Percentiles rank a stretch among this genome's conserved stretches.
Evolutionary conservation across 2,113 vertebrate genomes (phyloP).

Genomic region (Dolichotis patagonum): DNA sequence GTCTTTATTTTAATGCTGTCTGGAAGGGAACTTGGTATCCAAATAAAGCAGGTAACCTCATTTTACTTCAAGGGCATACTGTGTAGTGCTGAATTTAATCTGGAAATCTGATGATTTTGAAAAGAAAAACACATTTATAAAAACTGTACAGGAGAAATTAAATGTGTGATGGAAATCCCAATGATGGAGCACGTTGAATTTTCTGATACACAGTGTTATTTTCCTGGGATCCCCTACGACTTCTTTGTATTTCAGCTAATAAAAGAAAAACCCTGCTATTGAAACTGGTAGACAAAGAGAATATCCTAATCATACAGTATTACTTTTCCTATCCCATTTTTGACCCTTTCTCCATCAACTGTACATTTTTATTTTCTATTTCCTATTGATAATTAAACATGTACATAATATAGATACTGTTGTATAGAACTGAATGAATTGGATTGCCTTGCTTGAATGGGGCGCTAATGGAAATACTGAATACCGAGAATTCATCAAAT

Average conservation of each 20-base stretch:
- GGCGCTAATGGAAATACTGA: constrained; percentile 75
- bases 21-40: constrained; percentile 88
- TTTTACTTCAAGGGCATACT: constrained; percentile 87
- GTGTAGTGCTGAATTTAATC: constrained; percentile 85
- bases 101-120: constrained; percentile 82
- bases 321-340: constrained; percentile 82
- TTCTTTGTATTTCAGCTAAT: constrained; percentile 86
- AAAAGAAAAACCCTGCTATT: constrained; percentile 78
- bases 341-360: constrained; percentile 82
- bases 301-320: constrained; percentile 84
- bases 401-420: constrained; percentile 85
- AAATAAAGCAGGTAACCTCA: constrained; percentile 89
- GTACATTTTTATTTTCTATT: constrained; percentile 82
- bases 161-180: constrained; percentile 82
- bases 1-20: constrained; percentile 90
- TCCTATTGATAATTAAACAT: constrained; percentile 81
- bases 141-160: constrained; percentile 86
- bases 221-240: constrained; percentile 84
- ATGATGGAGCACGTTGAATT: constrained; percentile 84
- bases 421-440: constrained; percentile 84
- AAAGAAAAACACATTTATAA: constrained; percentile 82
- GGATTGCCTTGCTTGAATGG: constrained; percentile 85
- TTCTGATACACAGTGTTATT: constrained; percentile 86
- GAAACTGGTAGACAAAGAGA: constrained; percentile 82
- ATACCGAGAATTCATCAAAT: constrained; percentile 83